Evolutionary conservation across 2,888 invertebrate species (phyloP).

Genomic region (Clitarchus hookeri): DNA sequence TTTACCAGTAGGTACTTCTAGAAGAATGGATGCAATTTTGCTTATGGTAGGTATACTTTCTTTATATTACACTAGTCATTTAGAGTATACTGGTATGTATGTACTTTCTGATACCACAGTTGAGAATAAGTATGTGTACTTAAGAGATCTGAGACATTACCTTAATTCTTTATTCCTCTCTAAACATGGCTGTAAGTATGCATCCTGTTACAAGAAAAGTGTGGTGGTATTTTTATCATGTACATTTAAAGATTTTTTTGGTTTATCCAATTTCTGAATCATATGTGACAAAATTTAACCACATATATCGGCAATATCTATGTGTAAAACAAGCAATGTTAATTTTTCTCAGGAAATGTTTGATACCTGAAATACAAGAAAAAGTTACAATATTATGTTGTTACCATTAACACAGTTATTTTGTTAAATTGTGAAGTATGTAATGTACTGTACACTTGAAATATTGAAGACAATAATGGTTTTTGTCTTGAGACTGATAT

Average conservation of each 20-base stretch:
- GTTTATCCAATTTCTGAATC: no score
- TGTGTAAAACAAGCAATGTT: background rate
- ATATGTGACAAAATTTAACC: background rate
- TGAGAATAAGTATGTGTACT: no score
- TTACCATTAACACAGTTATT: background rate
- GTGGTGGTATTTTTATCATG: no score
- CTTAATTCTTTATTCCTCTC: background rate
- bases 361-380: background rate
- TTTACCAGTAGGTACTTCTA: no score
- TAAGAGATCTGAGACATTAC: background rate
- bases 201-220: no score
- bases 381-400: background rate
- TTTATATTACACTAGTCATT: no score
- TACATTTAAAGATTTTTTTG: no score
- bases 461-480: slow-evolving; percentile 7
- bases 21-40: no score
- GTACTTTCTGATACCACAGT: no score
- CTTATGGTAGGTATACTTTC: no score
- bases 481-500: slow-evolving; percentile 6
- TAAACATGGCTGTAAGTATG: no score
- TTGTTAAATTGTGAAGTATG: background rate
- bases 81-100: no score
- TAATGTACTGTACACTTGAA: background rate
- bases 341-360: background rate
- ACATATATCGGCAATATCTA: background rate